Evolutionary conservation across 1,140 invertebrate genomes (phyloP).

Genomic region (Tetragonula clypearis): DNA sequence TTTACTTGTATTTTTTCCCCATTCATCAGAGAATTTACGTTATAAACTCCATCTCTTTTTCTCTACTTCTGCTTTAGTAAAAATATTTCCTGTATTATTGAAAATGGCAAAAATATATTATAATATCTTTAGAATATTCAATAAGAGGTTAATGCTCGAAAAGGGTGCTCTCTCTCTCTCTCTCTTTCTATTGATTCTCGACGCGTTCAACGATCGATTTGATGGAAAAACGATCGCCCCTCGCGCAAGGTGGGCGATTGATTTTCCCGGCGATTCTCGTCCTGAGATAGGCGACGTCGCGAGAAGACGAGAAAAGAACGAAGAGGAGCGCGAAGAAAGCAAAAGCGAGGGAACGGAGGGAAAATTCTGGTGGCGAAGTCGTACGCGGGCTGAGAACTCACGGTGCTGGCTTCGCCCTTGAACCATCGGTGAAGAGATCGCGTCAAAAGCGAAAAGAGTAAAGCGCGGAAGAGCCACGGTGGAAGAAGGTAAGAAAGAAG

Average conservation of each 20-base stretch:
- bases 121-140: no score
- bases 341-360: not conserved
- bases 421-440: constrained; percentile 46
- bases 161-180: no score
- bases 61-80: no score
- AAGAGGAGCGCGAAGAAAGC: not conserved
- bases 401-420: constrained; percentile 52
- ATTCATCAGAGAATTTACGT: no score
- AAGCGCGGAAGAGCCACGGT: not conserved
- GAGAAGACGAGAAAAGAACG: not conserved
- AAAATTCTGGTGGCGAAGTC: constrained; percentile 19
- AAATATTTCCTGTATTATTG: no score
- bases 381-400: constrained; percentile 18
- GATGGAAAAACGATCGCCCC: not conserved
- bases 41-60: no score
- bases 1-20: no score
- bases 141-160: no score
- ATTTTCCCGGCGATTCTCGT: constrained; percentile 38
- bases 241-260: constrained; percentile 47
- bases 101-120: no score
- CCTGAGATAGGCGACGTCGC: constrained; percentile 1
- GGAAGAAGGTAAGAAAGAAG: constrained; percentile 4
- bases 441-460: constrained; percentile 47
- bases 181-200: no score
- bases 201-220: not conserved